Base-by-base conservation (phyloP, 2,888 invertebrate species). In the Rhagium mordax region DNA sequence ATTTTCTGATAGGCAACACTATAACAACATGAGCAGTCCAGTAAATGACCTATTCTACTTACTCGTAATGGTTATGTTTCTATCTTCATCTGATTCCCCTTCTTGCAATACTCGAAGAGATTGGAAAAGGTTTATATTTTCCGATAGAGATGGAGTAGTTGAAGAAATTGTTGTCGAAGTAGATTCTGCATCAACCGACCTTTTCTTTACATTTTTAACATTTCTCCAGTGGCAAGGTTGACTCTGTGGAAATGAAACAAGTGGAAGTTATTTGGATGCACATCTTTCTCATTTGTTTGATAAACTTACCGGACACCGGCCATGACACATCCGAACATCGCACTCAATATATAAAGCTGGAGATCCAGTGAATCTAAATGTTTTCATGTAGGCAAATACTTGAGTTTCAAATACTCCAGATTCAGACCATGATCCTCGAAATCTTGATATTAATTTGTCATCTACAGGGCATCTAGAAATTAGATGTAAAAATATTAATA, bases 301-400 rank as follows among this genome's bases (percentile, higher is more conserved):
- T 2, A 2, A 21, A 89, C 93, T 92, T 88, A 97, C 97, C 82
- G 97, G 97, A 89, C 97, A 97, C 81, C 96, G 90, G 74, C 97
- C 97, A 87, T 97, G 97, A 86, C 97, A 97, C 97, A 97, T 97
- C 80, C 97, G 90, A 33, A 97, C 97, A 87, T 97, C 97, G 84
- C 97, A 97, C 89, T 97, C 97, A 74, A 97, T 96, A 86, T 97
- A 97, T 3, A 97, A 91, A 5, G 97, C 97, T 0, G 97, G 97
- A 0, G 97, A 97, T 21, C 97, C 97, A 0, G 97, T 97, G 87
- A 97, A 97, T 72, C 97, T 90, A 88, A 96, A 96, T 1, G 97
- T 97, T 89, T 97, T 97, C 95, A 97, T 96, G 85, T 97, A 97
- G 7, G 97, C 97, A 87, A 94, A 97, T 57, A 97, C 96, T 87